Percentiles rank a stretch among this genome's conserved stretches.
Evolutionary conservation across 2,888 invertebrate genomes (phyloP).

Genomic region (Fragum whitleyi): DNA sequence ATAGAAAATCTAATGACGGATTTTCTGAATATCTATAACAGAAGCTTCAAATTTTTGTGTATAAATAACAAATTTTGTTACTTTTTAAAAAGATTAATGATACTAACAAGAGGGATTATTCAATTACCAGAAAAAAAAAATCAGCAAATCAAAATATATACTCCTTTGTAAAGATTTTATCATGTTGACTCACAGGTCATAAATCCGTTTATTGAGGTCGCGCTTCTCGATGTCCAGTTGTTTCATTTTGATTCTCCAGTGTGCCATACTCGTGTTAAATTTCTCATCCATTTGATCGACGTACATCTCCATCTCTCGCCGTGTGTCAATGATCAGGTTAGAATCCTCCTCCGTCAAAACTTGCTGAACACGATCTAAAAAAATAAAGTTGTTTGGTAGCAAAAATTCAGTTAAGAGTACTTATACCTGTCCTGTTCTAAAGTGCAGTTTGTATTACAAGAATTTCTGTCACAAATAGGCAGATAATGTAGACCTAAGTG

Average conservation of each 20-base stretch:
- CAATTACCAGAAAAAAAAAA: too few species aligned
- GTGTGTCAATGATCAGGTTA: slow-evolving; percentile 44
- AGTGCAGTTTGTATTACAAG: too few species aligned
- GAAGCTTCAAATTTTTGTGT: too few species aligned
- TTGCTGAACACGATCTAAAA: slow-evolving; percentile 48
- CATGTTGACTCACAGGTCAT: slow-evolving; percentile 62
- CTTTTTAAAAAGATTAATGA: too few species aligned
- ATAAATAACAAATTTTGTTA: too few species aligned
- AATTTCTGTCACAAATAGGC: too few species aligned
- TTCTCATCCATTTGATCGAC: slow-evolving; percentile 54
- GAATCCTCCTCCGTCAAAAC: slow-evolving; percentile 60
- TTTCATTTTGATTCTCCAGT: slow-evolving; percentile 56
- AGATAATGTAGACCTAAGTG: too few species aligned
- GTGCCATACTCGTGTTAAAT: slow-evolving; percentile 43
- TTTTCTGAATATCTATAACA: too few species aligned
- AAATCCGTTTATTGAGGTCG: slow-evolving; percentile 58
- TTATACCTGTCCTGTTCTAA: too few species aligned
- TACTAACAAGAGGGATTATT: too few species aligned
- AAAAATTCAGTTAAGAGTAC: not conserved
- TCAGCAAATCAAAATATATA: too few species aligned
- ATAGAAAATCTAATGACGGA: not conserved
- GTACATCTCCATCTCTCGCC: slow-evolving; percentile 62
- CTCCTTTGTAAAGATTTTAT: too few species aligned
- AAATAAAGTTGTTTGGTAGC: not conserved
- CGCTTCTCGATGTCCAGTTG: slow-evolving; percentile 56